Evolutionary conservation across 1,140 invertebrate species (phyloP), one percentile per base, ranked within the genome.

Genomic region (Lucilia sericata): DNA sequence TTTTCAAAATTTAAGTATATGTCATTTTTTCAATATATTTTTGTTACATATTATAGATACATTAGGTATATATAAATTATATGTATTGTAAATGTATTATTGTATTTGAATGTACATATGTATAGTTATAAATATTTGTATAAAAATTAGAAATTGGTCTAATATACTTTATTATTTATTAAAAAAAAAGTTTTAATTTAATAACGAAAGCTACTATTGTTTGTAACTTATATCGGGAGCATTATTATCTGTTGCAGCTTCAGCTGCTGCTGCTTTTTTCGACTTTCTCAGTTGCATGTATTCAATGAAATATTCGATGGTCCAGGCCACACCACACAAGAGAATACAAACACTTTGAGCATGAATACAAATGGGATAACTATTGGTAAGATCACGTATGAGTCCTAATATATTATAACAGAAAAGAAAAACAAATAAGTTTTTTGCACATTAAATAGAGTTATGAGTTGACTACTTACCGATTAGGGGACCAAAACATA

Each of bases 351-450:
- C 91, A 65, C 94, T 95, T 88, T 95, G 95, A 5, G 94, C 92
- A 88, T 96, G 95, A 85, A 96, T 94, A 86, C 94, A 95, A 10
- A 94, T 92, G 10, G 94, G 92, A 90, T 94, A 96, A 87, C 94
- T 96, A 4, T 91, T 90, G 9, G 94, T 95, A 65, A 92, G 91
- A 85, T 96, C 95, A 87, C 95, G 92, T 19, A 96, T 94, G 83
- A 93, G 93, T 87, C 95, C 95, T 96, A 87, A 87, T 76, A 78
- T 19, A 78, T 30, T 5, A 84, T 14, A 19, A 65, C 74, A 34
- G 30, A 83, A 21, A 74, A 82, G n/a, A n/a, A n/a, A 42, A 75
- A 7, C 12, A 55, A 42, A 5, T 49, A 25, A 2, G 19, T 21
- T 25, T 51, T 19, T 49, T 25, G 21, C 49, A n/a, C 9, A 42